Conservation (phyloP, 2,797 vertebrate genomes). For the Premnoplex brunnescens region DNA sequence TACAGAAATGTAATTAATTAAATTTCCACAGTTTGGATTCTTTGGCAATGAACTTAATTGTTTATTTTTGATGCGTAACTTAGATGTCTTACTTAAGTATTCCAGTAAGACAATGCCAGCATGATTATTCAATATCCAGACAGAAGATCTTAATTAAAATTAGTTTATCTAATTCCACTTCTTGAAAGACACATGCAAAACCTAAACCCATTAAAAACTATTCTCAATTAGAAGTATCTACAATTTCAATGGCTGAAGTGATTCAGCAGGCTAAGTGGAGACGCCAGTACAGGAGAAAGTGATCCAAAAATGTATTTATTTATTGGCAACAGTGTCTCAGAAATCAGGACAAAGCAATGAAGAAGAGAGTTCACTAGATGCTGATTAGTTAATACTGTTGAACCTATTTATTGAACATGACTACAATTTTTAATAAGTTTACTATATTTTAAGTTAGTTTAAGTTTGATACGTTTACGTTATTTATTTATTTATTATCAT, state of each 20-base stretch:
- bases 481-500: slow-evolving; percentile 66
- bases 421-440: not conserved
- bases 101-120: not conserved
- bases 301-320: not conserved
- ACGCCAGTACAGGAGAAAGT: not conserved
- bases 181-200: not conserved
- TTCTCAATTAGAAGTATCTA: not conserved
- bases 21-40: not conserved
- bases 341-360: slow-evolving; percentile 59
- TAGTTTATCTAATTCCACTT: not conserved
- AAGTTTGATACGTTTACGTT: slow-evolving; percentile 25
- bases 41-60: not conserved
- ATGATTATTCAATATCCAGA: not conserved
- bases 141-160: not conserved
- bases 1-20: not conserved
- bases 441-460: slow-evolving; percentile 38
- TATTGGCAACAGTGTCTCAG: not conserved
- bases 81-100: not conserved
- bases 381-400: not conserved
- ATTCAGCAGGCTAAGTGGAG: not conserved
- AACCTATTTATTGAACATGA: not conserved
- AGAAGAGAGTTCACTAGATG: slow-evolving; percentile 31
- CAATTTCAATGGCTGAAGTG: not conserved
- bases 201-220: not conserved
- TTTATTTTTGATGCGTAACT: not conserved